Conservation (phyloP, 2,888 invertebrate species). For the Drosophila ezoana region DNA sequence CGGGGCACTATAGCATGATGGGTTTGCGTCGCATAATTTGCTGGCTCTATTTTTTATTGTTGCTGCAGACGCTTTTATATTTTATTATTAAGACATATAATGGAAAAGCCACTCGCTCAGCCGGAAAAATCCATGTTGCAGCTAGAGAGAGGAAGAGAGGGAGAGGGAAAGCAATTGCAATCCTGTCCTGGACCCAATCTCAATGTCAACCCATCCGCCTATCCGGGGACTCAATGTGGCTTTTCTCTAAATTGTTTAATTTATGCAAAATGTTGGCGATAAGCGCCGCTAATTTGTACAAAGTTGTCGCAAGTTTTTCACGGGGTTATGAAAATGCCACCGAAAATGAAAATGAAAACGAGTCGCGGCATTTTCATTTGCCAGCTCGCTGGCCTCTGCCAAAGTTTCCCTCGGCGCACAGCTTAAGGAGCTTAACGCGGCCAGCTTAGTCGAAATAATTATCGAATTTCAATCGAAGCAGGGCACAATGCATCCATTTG, state of each 20-base stretch:
- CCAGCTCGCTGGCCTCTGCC: slow-evolving; percentile 34
- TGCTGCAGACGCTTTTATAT: slow-evolving; percentile 44
- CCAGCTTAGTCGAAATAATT: slow-evolving; percentile 34
- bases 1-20: not conserved
- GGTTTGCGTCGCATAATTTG: slow-evolving; percentile 42
- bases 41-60: slow-evolving; percentile 39
- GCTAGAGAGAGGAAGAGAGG: no score
- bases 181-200: slow-evolving; percentile 6
- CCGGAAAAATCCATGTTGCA: slow-evolving; percentile 65
- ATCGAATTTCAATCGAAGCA: slow-evolving; percentile 41
- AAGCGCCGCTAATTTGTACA: slow-evolving; percentile 76
- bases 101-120: slow-evolving; percentile 59
- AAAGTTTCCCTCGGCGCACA: slow-evolving; percentile 31
- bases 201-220: slow-evolving; percentile 33
- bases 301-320: slow-evolving; percentile 68
- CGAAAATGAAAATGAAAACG: slow-evolving; percentile 30
- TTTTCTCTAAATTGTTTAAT: slow-evolving; percentile 77
- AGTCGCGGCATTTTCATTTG: slow-evolving; percentile 57
- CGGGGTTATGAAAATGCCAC: slow-evolving; percentile 34
- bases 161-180: slow-evolving; percentile 17
- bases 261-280: slow-evolving; percentile 79
- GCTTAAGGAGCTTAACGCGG: slow-evolving; percentile 46
- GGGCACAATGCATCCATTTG: slow-evolving; percentile 4
- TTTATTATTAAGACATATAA: slow-evolving; percentile 75
- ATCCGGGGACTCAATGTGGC: slow-evolving; percentile 29